A percentile compares a stretch with the other conserved stretches of the same genome.
Conservation (phyloP, 2,797 vertebrate genomes). For the Acomys russatus region DNA sequence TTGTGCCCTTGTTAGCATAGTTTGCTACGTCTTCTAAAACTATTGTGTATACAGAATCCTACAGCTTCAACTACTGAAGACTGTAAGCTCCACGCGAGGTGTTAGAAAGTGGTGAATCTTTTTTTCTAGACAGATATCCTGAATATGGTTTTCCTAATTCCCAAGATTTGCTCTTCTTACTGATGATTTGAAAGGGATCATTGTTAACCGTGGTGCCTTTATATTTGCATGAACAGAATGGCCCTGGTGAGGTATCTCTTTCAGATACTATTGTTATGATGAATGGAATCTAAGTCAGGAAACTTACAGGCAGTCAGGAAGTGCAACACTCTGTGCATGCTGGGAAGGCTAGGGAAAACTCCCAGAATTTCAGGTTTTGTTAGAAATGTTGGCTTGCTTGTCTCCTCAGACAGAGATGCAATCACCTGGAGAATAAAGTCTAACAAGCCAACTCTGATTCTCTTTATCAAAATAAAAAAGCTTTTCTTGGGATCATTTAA, state of each 20-base stretch:
- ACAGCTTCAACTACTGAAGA: background rate
- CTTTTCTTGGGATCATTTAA: conserved; percentile 59
- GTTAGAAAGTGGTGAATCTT: background rate
- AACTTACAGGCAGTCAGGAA: background rate
- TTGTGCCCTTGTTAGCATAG: background rate
- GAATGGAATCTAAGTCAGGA: conserved; percentile 14
- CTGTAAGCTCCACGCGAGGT: background rate
- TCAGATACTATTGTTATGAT: background rate
- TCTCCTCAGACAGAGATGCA: background rate
- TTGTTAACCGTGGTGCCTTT: conserved; percentile 53
- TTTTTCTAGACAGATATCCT: background rate
- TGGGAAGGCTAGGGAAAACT: background rate
- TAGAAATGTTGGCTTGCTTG: conserved; percentile 11
- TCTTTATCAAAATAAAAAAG: conserved; percentile 31
- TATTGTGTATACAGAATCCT: background rate
- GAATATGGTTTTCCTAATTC: conserved; percentile 15
- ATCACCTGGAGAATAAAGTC: background rate
- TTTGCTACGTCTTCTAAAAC: conserved; percentile 47
- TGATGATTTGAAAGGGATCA: conserved; percentile 33
- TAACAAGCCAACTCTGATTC: conserved; percentile 42
- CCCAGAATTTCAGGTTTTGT: background rate
- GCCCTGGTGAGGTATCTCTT: conserved; percentile 34
- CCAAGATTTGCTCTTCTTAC: background rate
- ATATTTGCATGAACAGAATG: conserved; percentile 18
- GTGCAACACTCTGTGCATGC: background rate